These are phyloP conservation scores for Coregonus suidteri DNA, from an alignment of 2,797 vertebrate species.

Conservation along the genomic window DNA sequence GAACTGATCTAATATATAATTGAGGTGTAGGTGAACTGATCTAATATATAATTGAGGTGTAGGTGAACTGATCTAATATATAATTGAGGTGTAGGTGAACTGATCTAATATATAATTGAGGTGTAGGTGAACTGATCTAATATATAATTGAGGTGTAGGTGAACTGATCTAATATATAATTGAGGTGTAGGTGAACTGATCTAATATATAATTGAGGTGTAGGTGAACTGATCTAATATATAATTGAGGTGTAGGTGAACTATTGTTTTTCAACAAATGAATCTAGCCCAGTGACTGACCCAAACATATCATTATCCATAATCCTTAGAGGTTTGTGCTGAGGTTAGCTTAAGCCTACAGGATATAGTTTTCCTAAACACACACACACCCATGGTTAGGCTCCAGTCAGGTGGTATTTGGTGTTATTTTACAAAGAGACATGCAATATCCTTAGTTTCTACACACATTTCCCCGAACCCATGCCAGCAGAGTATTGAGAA, in stretches of 20 bases:
- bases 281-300: background rate
- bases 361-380: background rate
- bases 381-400: background rate
- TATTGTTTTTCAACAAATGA: background rate
- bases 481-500: background rate
- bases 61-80: too few relatives aligned
- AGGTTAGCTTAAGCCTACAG: too few relatives aligned
- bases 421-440: background rate
- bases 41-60: background rate
- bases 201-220: too few relatives aligned
- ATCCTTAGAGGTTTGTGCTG: background rate
- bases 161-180: background rate
- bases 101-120: background rate
- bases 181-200: too few relatives aligned
- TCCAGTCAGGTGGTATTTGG: background rate
- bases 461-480: background rate
- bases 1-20: too few relatives aligned
- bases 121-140: too few relatives aligned
- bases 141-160: too few relatives aligned
- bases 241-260: background rate
- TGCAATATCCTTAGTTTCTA: background rate
- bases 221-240: background rate
- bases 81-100: background rate
- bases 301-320: background rate
- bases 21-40: background rate